Evolutionary conservation across 30 jellyfish, hydroid and myxozoan genomes (phyloP), one percentile per base, ranked within the genome.

Genomic region (Clytia hemisphaerica): DNA sequence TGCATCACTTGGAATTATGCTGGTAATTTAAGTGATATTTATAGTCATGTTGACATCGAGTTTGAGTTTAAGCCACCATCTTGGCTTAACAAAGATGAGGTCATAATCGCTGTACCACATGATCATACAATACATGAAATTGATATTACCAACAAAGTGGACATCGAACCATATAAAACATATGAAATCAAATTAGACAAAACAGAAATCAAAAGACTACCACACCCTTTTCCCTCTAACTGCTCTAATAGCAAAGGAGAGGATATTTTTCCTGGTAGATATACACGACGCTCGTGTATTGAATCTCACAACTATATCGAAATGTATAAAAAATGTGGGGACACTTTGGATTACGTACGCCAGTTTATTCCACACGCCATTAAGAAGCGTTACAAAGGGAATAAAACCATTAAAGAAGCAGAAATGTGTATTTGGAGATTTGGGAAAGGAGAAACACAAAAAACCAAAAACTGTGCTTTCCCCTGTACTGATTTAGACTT

Each of bases 221-320:
- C 70, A 6, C 4, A 28, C 32, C 70, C 70, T 3, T 57, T n/a
- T 31, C 70, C 70, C 16, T 57, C 70, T 5, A 57, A 57, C 30
- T 57, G 70, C 53, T n/a, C 70, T 6, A 28, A 33, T 0, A 0
- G 4, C 5, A 57, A 57, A 57, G 16, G 12, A n/a, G 70, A 44
- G 70, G 70, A 57, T 21, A 57, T 57, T 5, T 57, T 57, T 57
- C 70, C 70, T 21, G 70, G 70, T 4, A 57, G 30, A 33, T 57
- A 7, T 44, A 57, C 70, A 1, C 25, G 70, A 2, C 70, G 70
- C 7, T 57, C 70, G 36, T 57, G 70, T 2, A 57, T 57, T 7
- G 70, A 57, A 33, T 57, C 70, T 0, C 53, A 57, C 36, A 57
- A 57, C 53, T 57, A 57, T n/a, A 57, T 57, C 42, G 70, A 31